These are phyloP conservation scores for Noctua janthe DNA, from an alignment of 2,888 invertebrate species.

Conservation along the genomic window DNA sequence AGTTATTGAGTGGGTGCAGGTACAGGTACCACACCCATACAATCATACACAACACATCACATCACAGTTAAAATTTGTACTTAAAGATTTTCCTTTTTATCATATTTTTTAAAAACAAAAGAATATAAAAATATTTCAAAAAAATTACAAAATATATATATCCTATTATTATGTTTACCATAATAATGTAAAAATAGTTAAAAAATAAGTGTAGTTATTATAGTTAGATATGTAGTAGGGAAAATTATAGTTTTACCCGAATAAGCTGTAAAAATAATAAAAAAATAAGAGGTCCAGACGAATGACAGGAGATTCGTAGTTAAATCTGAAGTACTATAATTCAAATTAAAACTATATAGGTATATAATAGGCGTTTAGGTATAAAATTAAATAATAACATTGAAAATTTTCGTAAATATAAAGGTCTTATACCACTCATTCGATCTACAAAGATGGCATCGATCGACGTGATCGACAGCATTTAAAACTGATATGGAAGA, in stretches of 20 bases:
- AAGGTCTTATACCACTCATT: neutral
- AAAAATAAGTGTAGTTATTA: neutral
- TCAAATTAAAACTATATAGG: neutral
- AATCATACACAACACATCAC: neutral
- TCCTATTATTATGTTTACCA: neutral
- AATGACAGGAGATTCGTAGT: neutral
- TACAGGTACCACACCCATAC: neutral
- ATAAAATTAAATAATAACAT: neutral
- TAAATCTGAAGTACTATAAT: neutral
- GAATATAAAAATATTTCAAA: no score
- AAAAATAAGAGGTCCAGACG: neutral
- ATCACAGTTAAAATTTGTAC: neutral
- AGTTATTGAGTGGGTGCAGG: neutral
- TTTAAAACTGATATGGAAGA: no score
- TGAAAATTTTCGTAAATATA: neutral
- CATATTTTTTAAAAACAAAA: neutral
- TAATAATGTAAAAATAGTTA: neutral
- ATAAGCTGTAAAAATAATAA: slow-evolving; percentile 4
- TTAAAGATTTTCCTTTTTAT: neutral
- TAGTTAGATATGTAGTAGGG: neutral
- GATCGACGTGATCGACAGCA: neutral
- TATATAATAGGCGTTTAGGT: neutral
- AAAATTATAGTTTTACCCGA: neutral
- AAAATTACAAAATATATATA: no score
- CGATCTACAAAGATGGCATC: neutral